Percentiles rank a stretch among this genome's conserved stretches.
Conservation (phyloP, 2,888 invertebrate genomes). For the Philereme transversata region DNA sequence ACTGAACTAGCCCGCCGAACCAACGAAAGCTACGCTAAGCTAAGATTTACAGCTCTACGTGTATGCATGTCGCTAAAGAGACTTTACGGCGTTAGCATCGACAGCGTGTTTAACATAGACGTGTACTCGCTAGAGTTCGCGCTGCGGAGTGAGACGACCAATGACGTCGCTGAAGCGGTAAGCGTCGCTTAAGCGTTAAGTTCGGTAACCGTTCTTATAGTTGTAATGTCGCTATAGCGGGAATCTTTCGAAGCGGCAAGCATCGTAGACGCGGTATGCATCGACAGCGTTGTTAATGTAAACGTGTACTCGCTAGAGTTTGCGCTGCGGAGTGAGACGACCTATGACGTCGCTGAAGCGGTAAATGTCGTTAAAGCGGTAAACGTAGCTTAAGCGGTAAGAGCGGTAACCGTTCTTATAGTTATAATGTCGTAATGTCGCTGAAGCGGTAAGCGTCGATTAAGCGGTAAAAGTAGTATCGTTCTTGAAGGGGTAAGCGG, state of each 20-base stretch:
- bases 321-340: constrained; percentile 2
- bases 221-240: no score
- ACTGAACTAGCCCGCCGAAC: constrained; percentile 20
- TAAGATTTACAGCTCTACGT: constrained; percentile 22
- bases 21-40: background rate
- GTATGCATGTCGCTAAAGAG: constrained; percentile 1
- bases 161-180: constrained; percentile 13
- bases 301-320: constrained; percentile 14
- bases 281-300: background rate
- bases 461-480: background rate
- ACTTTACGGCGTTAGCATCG: background rate
- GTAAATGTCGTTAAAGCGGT: constrained; percentile 13
- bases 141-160: constrained; percentile 2
- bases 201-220: no score
- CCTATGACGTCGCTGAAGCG: constrained; percentile 24
- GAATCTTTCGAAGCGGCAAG: no score
- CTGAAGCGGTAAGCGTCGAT: constrained; percentile 27
- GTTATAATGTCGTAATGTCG: constrained; percentile 3
- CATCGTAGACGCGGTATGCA: background rate
- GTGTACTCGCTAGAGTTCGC: constrained; percentile 11
- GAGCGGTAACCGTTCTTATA: no score
- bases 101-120: background rate
- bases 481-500: no score
- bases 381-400: no score
- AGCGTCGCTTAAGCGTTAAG: no score